phyloP scores from a whole-genome alignment of 2,888 invertebrate genomes.

The Protonemura montana region DNA sequence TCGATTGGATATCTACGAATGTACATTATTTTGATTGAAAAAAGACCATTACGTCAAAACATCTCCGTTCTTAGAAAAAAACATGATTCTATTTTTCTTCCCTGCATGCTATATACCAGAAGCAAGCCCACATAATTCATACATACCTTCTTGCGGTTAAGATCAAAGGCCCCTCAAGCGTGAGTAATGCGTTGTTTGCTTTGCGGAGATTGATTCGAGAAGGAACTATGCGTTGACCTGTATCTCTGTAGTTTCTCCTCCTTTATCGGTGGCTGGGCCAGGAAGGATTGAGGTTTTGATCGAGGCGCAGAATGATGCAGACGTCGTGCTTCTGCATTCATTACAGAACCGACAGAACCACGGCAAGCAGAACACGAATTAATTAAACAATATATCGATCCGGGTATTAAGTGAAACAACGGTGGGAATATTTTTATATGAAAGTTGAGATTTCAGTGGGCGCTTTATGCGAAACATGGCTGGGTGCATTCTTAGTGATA shows the following conservation, averaged over 20 bases:
- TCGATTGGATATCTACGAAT: background rate
- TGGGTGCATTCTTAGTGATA: background rate
- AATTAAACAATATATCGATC: slow-evolving; percentile 40
- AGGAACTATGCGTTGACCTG: background rate
- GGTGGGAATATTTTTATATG: background rate
- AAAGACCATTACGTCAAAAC: background rate
- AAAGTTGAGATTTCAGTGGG: background rate
- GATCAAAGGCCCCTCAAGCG: background rate
- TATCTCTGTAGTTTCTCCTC: background rate
- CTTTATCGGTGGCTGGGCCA: background rate
- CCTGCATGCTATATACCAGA: background rate
- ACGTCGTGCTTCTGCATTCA: slow-evolving; percentile 12
- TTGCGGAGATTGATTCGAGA: slow-evolving; percentile 16
- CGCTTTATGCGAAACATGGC: background rate
- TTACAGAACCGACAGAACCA: background rate
- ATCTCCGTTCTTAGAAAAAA: background rate
- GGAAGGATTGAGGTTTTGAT: background rate
- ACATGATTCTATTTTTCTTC: slow-evolving; percentile 15
- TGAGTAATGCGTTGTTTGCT: background rate
- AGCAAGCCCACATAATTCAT: background rate
- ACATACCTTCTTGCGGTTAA: background rate
- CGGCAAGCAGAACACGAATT: slow-evolving; percentile 25
- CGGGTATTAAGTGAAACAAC: background rate
- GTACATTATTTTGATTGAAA: slow-evolving; percentile 19
- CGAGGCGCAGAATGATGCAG: background rate